phyloP scores from a whole-genome alignment of 2,797 vertebrate genomes.

The Craterocephalus amniculus region DNA sequence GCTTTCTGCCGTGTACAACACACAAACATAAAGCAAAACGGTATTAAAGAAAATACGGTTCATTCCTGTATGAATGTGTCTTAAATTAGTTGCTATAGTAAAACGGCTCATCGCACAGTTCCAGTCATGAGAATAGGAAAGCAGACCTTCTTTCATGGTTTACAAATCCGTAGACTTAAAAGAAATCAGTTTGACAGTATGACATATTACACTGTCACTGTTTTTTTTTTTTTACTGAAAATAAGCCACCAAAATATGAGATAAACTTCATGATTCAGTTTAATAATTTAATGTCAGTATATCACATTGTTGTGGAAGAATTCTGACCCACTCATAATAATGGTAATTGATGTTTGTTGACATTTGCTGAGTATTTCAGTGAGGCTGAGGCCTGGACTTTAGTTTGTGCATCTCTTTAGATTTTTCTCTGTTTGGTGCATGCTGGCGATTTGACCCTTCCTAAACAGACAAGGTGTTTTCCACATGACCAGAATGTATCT shows the following conservation, averaged over 20 bases:
- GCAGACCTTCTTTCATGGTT: not conserved
- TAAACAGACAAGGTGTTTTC: too few relatives aligned
- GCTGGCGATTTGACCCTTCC: too few relatives aligned
- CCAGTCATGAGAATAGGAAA: not conserved
- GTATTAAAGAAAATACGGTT: conserved; percentile 10
- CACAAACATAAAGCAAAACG: conserved; percentile 20
- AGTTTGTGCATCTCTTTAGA: too few relatives aligned
- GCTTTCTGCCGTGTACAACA: conserved; percentile 89
- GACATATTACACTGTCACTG: not conserved
- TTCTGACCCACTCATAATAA: not conserved
- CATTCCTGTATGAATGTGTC: not conserved
- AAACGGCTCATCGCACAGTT: conserved; percentile 2
- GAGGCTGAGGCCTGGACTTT: too few relatives aligned
- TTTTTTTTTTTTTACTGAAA: not conserved
- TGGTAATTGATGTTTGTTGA: too few relatives aligned
- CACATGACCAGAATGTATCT: too few relatives aligned
- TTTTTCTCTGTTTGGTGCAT: too few relatives aligned
- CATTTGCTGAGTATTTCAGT: too few relatives aligned
- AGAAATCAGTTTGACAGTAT: not conserved
- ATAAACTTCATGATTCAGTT: not conserved
- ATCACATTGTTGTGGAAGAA: too few relatives aligned
- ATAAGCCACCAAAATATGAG: not conserved
- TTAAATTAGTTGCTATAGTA: not conserved
- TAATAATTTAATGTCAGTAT: not conserved
- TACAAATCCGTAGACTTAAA: not conserved